Percentiles rank a stretch among this genome's conserved stretches.
phyloP scores from a whole-genome alignment of 2,888 invertebrate species.

The Ephialtes manifestator region DNA sequence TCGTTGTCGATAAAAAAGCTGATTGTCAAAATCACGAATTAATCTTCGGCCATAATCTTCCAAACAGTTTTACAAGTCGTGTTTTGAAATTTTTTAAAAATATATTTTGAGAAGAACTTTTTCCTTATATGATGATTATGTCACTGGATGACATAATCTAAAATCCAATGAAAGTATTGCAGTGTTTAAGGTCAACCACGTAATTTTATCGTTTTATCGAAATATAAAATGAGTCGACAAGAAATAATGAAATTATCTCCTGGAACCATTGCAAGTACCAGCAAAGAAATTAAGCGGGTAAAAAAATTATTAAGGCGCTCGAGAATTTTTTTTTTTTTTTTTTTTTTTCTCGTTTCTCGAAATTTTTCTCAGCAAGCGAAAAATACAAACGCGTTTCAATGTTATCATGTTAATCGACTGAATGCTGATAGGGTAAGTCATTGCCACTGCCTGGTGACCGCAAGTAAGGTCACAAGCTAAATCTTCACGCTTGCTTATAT shows the following conservation, averaged over 20 bases:
- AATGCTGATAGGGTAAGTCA: slow-evolving; percentile 9
- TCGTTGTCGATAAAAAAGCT: background rate
- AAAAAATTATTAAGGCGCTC: background rate
- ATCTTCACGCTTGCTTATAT: slow-evolving; percentile 17
- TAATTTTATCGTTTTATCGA: slow-evolving; percentile 1
- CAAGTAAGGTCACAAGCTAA: slow-evolving; percentile 15
- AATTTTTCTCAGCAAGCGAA: background rate
- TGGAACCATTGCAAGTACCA: background rate
- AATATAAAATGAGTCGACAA: background rate
- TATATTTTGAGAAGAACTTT: background rate
- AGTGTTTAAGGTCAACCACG: background rate
- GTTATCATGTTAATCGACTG: slow-evolving; percentile 4
- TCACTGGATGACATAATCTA: background rate
- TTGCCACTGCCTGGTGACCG: slow-evolving; percentile 28
- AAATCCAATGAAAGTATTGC: background rate
- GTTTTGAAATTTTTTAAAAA: background rate
- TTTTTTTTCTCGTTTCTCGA: too few species aligned
- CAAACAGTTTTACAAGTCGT: background rate
- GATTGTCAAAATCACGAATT: background rate
- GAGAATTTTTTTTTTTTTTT: background rate
- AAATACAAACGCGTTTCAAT: background rate
- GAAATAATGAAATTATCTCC: slow-evolving; percentile 12
- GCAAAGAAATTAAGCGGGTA: background rate
- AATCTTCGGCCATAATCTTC: background rate
- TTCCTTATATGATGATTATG: too few species aligned